Evolutionary conservation across 2,113 vertebrate species (phyloP).

Genomic region (Nansenia antarctica): DNA sequence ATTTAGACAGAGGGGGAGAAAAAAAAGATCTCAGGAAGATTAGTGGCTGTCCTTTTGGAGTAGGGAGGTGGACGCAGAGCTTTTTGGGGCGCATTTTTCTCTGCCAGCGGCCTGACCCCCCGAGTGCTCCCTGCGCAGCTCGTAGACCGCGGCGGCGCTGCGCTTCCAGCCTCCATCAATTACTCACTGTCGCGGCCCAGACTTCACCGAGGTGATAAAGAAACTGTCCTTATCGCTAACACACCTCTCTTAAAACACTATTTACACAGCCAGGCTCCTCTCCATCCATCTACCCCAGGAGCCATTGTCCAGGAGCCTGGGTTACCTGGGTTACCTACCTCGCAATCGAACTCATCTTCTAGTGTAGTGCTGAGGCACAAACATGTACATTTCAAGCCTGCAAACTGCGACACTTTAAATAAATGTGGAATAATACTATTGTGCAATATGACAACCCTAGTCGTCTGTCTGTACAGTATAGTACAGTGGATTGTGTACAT

Average conservation of each 20-base stretch:
- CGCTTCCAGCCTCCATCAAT: slow-evolving; percentile 72
- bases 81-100: slow-evolving; percentile 76
- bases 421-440: too few relatives aligned
- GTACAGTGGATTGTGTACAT: too few relatives aligned
- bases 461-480: too few relatives aligned
- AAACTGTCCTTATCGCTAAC: slow-evolving; percentile 72
- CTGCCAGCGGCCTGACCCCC: slow-evolving; percentile 72
- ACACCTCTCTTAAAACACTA: slow-evolving; percentile 69
- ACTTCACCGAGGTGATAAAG: slow-evolving; percentile 75
- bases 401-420: too few relatives aligned
- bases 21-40: slow-evolving; percentile 62
- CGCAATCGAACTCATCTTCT: slow-evolving; percentile 4
- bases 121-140: slow-evolving; percentile 63
- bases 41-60: slow-evolving; percentile 65
- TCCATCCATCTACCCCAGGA: slow-evolving; percentile 40
- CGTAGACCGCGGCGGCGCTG: slow-evolving; percentile 39
- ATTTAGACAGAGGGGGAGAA: slow-evolving; percentile 40
- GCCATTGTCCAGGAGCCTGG: slow-evolving; percentile 4
- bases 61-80: slow-evolving; percentile 46
- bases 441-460: too few relatives aligned
- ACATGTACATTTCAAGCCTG: too few relatives aligned
- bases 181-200: slow-evolving; percentile 71
- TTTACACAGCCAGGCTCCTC: slow-evolving; percentile 70
- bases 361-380: too few relatives aligned
- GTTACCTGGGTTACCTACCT: too few relatives aligned